Conservation (phyloP, 2,797 vertebrate species). For the Pempheris klunzingeri region DNA sequence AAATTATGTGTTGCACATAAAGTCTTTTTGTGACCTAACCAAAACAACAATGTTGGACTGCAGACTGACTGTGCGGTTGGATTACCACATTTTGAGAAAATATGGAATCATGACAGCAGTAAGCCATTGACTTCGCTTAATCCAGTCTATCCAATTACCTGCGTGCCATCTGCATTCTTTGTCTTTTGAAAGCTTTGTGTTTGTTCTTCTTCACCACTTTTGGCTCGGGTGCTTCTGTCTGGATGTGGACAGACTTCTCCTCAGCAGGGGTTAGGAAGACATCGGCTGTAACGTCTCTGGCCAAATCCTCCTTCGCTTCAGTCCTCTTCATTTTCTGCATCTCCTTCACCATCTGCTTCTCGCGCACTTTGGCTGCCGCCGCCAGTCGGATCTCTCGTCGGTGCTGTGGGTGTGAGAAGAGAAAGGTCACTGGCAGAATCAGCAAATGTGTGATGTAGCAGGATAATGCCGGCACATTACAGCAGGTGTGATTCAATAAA, state of each 20-base stretch:
- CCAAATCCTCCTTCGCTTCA: constrained; percentile 81
- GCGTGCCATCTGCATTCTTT: constrained; percentile 82
- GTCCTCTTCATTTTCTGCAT: constrained; percentile 88
- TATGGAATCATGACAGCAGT: neutral
- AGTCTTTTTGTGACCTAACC: neutral
- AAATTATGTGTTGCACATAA: neutral
- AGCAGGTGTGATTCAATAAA: neutral
- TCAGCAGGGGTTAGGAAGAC: constrained; percentile 91
- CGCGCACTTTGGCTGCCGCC: constrained; percentile 89
- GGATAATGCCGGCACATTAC: neutral
- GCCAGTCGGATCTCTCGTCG: constrained; percentile 88
- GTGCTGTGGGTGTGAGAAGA: constrained; percentile 81
- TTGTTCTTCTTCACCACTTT: constrained; percentile 86
- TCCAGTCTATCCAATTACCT: constrained; percentile 63
- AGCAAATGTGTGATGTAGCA: neutral
- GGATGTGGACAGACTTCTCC: constrained; percentile 86
- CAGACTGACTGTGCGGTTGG: neutral
- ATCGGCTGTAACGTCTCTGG: constrained; percentile 89
- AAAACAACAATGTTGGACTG: neutral
- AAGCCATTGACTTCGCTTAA: neutral
- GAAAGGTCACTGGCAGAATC: neutral
- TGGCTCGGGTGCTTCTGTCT: constrained; percentile 85
- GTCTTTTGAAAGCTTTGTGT: constrained; percentile 90
- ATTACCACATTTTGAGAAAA: neutral
- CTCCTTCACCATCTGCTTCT: constrained; percentile 94